These are phyloP conservation scores for Lamproptera curius DNA, from an alignment of 2,888 invertebrate genomes.

Conservation along the genomic window DNA sequence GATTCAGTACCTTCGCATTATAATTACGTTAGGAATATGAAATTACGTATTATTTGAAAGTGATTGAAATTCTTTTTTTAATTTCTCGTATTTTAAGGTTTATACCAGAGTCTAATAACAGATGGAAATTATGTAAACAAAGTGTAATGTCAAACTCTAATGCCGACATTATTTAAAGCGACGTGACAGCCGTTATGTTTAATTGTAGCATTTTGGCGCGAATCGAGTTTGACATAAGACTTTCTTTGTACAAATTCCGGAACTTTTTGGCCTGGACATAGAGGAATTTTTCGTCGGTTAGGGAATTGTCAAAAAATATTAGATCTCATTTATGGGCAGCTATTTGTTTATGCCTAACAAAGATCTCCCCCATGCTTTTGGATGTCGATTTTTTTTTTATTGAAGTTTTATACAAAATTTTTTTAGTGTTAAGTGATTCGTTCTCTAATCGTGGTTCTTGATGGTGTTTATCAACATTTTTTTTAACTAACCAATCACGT, in stretches of 20 bases:
- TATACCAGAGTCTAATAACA: too few relatives aligned
- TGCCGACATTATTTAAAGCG: too few relatives aligned
- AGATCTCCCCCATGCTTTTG: constrained; percentile 66
- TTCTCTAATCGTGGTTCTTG: constrained; percentile 37
- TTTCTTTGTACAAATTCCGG: too few relatives aligned
- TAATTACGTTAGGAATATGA: constrained; percentile 35
- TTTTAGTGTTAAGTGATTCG: constrained; percentile 41
- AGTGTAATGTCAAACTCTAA: too few relatives aligned
- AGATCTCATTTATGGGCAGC: constrained; percentile 68
- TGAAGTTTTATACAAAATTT: constrained; percentile 44
- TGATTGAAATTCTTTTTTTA: constrained; percentile 44
- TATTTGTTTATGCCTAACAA: constrained; percentile 44
- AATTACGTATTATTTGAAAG: constrained; percentile 64
- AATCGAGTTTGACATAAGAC: too few relatives aligned
- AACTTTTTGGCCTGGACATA: too few relatives aligned
- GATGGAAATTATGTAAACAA: too few relatives aligned
- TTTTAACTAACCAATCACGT: constrained; percentile 55
- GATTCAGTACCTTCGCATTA: constrained; percentile 51
- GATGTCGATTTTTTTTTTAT: constrained; percentile 43
- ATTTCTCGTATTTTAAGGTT: constrained; percentile 46
- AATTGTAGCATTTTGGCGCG: too few relatives aligned
- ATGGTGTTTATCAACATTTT: constrained; percentile 44
- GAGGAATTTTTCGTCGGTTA: constrained; percentile 53
- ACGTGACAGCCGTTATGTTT: too few relatives aligned
- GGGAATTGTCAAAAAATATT: constrained; percentile 57